Conservation (phyloP, 64 coral and sea anemone species). For the Stylophora pistillata region DNA sequence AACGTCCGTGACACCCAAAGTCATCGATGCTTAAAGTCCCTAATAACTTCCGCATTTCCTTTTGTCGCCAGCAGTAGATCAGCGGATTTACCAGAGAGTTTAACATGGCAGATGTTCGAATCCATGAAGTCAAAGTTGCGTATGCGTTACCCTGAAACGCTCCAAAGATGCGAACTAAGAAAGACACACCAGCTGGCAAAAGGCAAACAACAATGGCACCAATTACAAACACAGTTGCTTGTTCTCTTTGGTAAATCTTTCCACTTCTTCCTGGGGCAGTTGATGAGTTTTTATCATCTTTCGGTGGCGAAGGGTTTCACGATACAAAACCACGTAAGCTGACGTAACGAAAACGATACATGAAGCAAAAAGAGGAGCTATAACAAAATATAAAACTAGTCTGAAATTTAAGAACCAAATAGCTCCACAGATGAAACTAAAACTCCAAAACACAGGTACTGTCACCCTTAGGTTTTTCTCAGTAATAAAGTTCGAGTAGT, state of each 20-base stretch:
- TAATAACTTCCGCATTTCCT: not conserved
- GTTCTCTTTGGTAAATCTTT: not conserved
- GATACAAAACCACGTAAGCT: not conserved
- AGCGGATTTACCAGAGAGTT: not conserved
- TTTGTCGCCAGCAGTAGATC: conserved; percentile 5
- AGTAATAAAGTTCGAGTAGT: not conserved
- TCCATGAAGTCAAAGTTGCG: not conserved
- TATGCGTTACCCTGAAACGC: no score
- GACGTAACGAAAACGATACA: not conserved
- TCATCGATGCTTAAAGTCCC: no score
- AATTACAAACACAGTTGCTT: not conserved
- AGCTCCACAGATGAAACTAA: not conserved
- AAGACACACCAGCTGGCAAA: not conserved
- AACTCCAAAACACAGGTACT: not conserved
- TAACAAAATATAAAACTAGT: not conserved
- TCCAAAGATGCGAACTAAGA: not conserved
- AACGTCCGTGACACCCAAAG: no score
- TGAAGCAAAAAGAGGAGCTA: not conserved
- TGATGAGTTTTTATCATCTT: not conserved
- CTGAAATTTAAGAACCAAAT: not conserved
- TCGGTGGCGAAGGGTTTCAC: not conserved
- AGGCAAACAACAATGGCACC: not conserved
- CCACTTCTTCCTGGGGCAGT: not conserved
- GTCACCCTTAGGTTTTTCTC: not conserved
- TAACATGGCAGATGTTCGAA: not conserved